Conservation (phyloP, 2,113 vertebrate genomes). For the Trichechus manatus region DNA sequence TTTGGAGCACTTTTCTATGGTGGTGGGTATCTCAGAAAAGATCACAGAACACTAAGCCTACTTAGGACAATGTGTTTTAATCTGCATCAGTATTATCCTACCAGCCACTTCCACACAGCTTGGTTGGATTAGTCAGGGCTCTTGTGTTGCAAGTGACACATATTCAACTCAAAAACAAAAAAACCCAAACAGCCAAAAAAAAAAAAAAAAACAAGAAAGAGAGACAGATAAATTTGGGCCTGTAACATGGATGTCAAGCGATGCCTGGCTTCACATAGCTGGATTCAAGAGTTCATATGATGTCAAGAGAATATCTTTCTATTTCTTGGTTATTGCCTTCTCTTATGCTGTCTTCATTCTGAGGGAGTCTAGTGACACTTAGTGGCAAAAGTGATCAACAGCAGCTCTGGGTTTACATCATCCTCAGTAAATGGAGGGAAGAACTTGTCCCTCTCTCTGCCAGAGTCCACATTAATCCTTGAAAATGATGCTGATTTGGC, state of each 20-base stretch:
- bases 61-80: not conserved
- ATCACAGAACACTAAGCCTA: not conserved
- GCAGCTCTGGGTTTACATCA: not conserved
- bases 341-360: not conserved
- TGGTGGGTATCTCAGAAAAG: slow-evolving; percentile 81
- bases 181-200: not conserved
- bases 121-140: not conserved
- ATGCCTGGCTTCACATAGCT: not conserved
- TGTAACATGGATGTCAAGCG: not conserved
- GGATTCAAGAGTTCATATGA: not conserved
- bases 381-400: not conserved
- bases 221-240: not conserved
- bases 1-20: slow-evolving; percentile 87
- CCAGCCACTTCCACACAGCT: not conserved
- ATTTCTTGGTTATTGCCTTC: not conserved
- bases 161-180: not conserved
- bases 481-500: not conserved
- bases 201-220: not conserved
- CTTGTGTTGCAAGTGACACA: not conserved
- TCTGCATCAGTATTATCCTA: not conserved
- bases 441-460: not conserved
- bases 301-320: not conserved
- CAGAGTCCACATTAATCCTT: not conserved
- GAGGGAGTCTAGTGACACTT: slow-evolving; percentile 7
- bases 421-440: not conserved